A percentile compares a stretch with the other conserved stretches of the same genome.
These are phyloP conservation scores for Crocallis elinguaria DNA, from an alignment of 2,888 invertebrate species.

Conservation along the genomic window DNA sequence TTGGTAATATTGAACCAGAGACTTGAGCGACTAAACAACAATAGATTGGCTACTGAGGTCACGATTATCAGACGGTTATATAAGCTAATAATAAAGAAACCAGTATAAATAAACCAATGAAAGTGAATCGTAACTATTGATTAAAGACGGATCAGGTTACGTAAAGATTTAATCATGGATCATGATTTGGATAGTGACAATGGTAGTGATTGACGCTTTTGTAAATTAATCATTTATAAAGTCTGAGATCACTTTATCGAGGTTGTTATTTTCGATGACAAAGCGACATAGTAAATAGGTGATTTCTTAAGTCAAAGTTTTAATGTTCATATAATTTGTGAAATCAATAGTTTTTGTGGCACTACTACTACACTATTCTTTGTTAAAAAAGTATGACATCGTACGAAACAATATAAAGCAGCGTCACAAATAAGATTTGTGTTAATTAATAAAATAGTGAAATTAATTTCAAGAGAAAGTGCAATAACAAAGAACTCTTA, in stretches of 20 bases:
- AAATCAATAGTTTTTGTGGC: not conserved
- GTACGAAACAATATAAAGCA: too few species aligned
- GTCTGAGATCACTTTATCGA: not conserved
- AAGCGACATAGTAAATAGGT: not conserved
- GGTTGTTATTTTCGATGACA: constrained; percentile 12
- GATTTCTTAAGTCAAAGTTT: not conserved
- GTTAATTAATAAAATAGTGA: too few species aligned
- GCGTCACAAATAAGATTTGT: too few species aligned
- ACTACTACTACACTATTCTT: too few species aligned
- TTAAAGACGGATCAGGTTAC: constrained; percentile 17
- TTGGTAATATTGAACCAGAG: constrained; percentile 30
- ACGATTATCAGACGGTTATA: constrained; percentile 24
- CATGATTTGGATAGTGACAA: constrained; percentile 5
- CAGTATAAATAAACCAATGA: constrained; percentile 15
- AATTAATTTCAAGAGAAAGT: too few species aligned
- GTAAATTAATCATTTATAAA: constrained; percentile 1
- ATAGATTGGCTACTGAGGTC: constrained; percentile 36
- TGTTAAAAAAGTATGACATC: too few species aligned
- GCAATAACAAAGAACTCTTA: not conserved
- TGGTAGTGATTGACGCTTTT: constrained; percentile 12
- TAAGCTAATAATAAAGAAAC: constrained; percentile 20
- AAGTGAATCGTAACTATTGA: constrained; percentile 15
- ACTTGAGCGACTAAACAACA: constrained; percentile 23
- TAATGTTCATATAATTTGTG: not conserved
- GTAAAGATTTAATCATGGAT: constrained; percentile 18